phyloP scores from a whole-genome alignment of 64 coral and sea anemone genomes.

The Montipora capricornis region DNA sequence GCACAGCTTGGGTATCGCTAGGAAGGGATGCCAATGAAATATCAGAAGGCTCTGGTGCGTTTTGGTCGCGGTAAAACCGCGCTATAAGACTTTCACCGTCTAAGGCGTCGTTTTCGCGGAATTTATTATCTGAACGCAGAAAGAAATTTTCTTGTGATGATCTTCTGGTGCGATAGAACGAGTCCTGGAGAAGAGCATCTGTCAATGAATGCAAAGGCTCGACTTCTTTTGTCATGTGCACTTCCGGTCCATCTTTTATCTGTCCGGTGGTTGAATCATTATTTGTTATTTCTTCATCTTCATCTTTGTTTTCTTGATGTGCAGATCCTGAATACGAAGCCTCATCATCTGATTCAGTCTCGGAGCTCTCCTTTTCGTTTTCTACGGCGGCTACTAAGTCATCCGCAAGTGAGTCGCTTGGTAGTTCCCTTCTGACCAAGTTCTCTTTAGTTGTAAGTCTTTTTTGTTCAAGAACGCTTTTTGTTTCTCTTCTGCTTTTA shows the following conservation, averaged over 20 bases:
- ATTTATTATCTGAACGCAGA: not conserved
- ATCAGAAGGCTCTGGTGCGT: conserved; percentile 3
- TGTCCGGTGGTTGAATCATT: not conserved
- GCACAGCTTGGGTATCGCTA: conserved; percentile 54
- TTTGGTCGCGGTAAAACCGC: conserved; percentile 92
- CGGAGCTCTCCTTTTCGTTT: not conserved
- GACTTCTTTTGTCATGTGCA: not conserved
- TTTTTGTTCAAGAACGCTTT: not conserved
- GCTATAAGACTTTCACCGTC: conserved; percentile 56
- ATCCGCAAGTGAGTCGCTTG: not conserved
- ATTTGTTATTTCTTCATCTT: not conserved
- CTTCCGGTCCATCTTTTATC: not conserved
- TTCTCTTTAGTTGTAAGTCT: not conserved
- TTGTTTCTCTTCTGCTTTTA: not conserved
- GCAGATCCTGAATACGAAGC: not conserved
- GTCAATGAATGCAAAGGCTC: not conserved
- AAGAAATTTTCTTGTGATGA: conserved; percentile 18
- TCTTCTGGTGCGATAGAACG: conserved; percentile 5
- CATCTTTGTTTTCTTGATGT: not conserved
- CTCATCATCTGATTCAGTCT: not conserved
- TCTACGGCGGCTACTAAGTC: conserved; percentile 36
- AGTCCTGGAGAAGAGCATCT: not conserved
- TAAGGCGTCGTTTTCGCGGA: conserved; percentile 27
- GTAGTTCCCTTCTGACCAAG: not conserved
- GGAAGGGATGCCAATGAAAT: conserved; percentile 46